These are phyloP conservation scores for Megalops atlanticus DNA, from an alignment of 2,113 vertebrate genomes.

Conservation along the genomic window DNA sequence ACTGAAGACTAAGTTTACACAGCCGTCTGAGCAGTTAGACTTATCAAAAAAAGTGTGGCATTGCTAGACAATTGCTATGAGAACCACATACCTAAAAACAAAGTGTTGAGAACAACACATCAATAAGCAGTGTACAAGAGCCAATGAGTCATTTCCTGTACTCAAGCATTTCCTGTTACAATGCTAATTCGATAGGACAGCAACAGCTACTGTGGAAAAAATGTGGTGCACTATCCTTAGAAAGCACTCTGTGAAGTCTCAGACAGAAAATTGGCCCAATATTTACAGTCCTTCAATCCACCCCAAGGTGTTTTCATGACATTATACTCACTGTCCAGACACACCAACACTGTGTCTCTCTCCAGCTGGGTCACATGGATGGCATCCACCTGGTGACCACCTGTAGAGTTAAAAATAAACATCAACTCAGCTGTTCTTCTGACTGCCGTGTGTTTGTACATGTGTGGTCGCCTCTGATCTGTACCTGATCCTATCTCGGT, in stretches of 20 bases:
- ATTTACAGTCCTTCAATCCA: too few relatives aligned
- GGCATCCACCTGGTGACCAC: slow-evolving; percentile 86
- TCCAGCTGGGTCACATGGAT: slow-evolving; percentile 97
- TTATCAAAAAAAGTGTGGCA: not conserved
- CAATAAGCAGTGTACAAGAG: not conserved
- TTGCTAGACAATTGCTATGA: not conserved
- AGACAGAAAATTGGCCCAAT: too few relatives aligned
- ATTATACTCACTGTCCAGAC: slow-evolving; percentile 89
- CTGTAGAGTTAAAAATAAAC: slow-evolving; percentile 53
- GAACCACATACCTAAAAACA: not conserved
- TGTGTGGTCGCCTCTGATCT: not conserved
- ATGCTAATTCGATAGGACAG: not conserved
- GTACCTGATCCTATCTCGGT: slow-evolving; percentile 88
- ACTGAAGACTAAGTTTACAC: not conserved
- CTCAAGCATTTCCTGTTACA: not conserved
- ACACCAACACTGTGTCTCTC: slow-evolving; percentile 95
- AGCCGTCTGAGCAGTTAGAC: not conserved
- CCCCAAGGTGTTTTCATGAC: not conserved
- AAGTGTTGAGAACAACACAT: not conserved
- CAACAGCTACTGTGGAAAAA: not conserved
- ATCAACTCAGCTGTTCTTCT: not conserved
- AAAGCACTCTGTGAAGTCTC: not conserved
- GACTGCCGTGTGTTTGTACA: slow-evolving; percentile 56
- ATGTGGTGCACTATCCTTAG: not conserved
- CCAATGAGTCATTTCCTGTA: not conserved